Conservation (phyloP, 2,888 invertebrate genomes). For the Arenicola marina region DNA sequence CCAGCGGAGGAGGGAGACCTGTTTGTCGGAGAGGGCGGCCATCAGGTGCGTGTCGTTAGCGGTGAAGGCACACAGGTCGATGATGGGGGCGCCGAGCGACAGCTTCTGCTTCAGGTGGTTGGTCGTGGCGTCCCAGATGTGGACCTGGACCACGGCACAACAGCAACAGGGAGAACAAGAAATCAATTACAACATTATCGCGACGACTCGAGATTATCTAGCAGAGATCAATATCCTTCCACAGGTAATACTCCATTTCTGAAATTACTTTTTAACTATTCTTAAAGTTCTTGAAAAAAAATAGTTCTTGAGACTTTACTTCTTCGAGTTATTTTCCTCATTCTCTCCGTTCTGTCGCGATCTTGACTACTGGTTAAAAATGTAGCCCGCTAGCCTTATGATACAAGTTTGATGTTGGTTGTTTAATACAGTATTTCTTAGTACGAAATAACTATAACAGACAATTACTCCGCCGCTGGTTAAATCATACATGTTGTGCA, state of each 20-base stretch:
- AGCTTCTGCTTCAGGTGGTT: constrained; percentile 45
- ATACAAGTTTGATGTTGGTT: too few species aligned
- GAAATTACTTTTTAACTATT: neutral
- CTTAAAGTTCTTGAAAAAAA: too few species aligned
- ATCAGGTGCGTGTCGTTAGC: constrained; percentile 42
- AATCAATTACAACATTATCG: neutral
- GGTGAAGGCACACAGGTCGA: constrained; percentile 43
- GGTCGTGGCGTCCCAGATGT: constrained; percentile 50
- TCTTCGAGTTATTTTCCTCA: too few species aligned
- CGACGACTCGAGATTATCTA: neutral
- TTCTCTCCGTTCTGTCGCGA: too few species aligned
- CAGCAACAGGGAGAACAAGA: neutral
- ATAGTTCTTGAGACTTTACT: too few species aligned
- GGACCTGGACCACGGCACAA: constrained; percentile 35
- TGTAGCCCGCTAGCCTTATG: too few species aligned
- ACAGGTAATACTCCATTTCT: neutral
- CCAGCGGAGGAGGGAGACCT: constrained; percentile 29
- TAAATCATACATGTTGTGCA: too few species aligned
- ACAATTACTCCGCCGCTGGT: too few species aligned
- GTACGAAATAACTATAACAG: too few species aligned
- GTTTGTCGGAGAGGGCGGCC: constrained; percentile 47
- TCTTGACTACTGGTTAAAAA: too few species aligned
- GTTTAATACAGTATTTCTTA: too few species aligned
- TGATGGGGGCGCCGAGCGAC: constrained; percentile 37
- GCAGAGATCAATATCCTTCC: neutral